Conservation (phyloP, 2,888 invertebrate species). For the Phasia obesa region DNA sequence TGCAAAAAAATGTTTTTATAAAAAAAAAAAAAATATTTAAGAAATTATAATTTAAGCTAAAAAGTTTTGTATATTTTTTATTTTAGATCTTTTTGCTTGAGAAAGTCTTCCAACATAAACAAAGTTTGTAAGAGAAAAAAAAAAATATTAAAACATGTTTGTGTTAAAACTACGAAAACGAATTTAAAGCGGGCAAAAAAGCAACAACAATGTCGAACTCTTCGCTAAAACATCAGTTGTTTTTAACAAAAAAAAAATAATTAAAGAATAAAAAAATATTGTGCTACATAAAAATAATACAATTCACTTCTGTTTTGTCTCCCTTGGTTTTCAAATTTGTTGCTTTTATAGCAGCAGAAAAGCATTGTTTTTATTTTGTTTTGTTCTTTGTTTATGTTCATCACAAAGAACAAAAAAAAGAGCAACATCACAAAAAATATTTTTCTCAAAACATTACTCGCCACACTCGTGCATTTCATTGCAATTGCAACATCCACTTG, state of each 20-base stretch:
- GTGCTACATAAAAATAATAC: constrained; percentile 21
- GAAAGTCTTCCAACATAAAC: constrained; percentile 62
- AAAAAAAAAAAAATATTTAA: not conserved
- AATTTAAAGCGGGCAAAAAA: constrained; percentile 13
- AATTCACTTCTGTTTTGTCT: constrained; percentile 19
- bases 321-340: constrained; percentile 29
- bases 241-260: constrained; percentile 38
- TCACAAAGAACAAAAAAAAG: constrained; percentile 34
- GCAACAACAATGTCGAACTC: constrained; percentile 44
- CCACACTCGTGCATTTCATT: constrained; percentile 16
- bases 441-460: no score
- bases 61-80: constrained; percentile 19
- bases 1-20: constrained; percentile 34
- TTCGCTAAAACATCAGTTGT: constrained; percentile 47
- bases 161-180: constrained; percentile 31
- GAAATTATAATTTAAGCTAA: not conserved
- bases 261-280: constrained; percentile 31
- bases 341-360: constrained; percentile 44
- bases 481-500: constrained; percentile 29
- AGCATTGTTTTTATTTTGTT: constrained; percentile 18
- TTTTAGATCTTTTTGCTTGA: constrained; percentile 52
- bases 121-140: constrained; percentile 28
- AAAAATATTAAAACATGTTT: constrained; percentile 44
- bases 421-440: constrained; percentile 20
- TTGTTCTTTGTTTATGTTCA: constrained; percentile 32